Percentiles rank a stretch among this genome's conserved stretches.
These are phyloP conservation scores for Takifugu rubripes DNA, from an alignment of 2,797 vertebrate genomes.

Conservation along the genomic window DNA sequence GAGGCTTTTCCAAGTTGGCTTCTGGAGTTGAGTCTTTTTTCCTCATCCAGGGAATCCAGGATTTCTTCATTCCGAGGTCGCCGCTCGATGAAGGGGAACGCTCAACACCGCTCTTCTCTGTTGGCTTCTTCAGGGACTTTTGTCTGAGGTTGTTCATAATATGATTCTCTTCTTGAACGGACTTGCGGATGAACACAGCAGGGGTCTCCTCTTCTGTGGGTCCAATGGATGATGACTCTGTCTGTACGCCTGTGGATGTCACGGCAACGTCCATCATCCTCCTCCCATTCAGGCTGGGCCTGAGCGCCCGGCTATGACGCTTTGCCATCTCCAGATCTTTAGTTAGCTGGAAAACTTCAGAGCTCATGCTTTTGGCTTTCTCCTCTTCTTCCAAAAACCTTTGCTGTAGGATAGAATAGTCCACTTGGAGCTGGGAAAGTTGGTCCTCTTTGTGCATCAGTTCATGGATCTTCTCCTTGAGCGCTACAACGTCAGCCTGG, in stretches of 20 bases:
- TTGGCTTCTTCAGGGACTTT: slow-evolving; percentile 85
- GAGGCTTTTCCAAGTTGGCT: slow-evolving; percentile 74
- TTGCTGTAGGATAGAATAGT: slow-evolving; percentile 91
- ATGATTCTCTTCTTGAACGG: slow-evolving; percentile 97
- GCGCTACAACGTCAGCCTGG: slow-evolving; percentile 89
- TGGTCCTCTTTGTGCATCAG: slow-evolving; percentile 98
- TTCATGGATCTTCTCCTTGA: slow-evolving; percentile 98
- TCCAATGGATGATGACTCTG: slow-evolving; percentile 77
- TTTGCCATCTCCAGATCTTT: slow-evolving; percentile 92
- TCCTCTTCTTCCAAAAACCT: slow-evolving; percentile 91
- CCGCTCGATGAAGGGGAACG: slow-evolving; percentile 85
- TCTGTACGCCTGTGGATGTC: slow-evolving; percentile 90
- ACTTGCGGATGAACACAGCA: slow-evolving; percentile 94
- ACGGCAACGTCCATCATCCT: slow-evolving; percentile 90
- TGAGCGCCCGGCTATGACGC: slow-evolving; percentile 88
- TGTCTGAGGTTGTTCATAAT: slow-evolving; percentile 95
- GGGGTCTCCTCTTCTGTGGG: slow-evolving; percentile 88
- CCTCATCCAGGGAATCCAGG: slow-evolving; percentile 97
- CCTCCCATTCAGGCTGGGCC: slow-evolving; percentile 88
- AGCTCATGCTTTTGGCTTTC: slow-evolving; percentile 89
- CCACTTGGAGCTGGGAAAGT: slow-evolving; percentile 93
- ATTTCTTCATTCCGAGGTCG: slow-evolving; percentile 88
- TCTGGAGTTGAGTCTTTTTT: slow-evolving; percentile 83
- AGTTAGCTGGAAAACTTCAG: slow-evolving; percentile 88
- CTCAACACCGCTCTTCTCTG: slow-evolving; percentile 80